Base-by-base conservation (phyloP, 2,113 vertebrate genomes). In the Labeo catla region DNA sequence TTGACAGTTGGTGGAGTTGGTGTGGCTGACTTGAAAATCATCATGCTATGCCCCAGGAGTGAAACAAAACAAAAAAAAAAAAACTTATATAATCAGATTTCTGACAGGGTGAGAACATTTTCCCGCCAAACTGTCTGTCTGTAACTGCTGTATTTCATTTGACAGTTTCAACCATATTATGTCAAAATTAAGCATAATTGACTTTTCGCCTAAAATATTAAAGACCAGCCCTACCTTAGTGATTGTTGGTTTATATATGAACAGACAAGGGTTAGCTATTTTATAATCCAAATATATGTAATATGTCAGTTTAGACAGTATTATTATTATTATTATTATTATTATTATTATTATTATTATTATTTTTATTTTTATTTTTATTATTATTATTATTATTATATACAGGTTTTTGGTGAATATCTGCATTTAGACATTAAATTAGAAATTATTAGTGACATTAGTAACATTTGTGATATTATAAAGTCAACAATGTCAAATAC, bases 1-100 rank as follows among this genome's bases (percentile, higher is more conserved):
- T 68, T 85, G 84, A 79, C 84, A 85, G 76, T 43, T 85, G 49
- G 34, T 47, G 8, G 57, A 76, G 74, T 28, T 65, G 70, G 57
- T 76, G 39, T 45, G 74, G 70, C 70, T 73, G 52, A 43, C 63
- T 57, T 70, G 39, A 47, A 84, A 84, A 74, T 57, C 19, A 84
- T 57, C 50, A 74, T 74, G 43, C 47, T 21, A 28, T 43, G 43
- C 47, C 36, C 49, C 63, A 70, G 11, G 57, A 65, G 52, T 19
- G 45, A 65, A 34, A 34, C 13, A n/a, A 52, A 76, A 76, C n/a
- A 59, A 19, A 49, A 28, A 1, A 28, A 28, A 28, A 28, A 1
- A 28, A 28, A 28, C 28, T 83, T 49, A 76, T 76, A 49, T 63
- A 84, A 82, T 82, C 10, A 28, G 9, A 68, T 68, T 8, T 82